These are phyloP conservation scores for Stictonetta naevosa DNA, from an alignment of 2,113 vertebrate species.

Conservation along the genomic window DNA sequence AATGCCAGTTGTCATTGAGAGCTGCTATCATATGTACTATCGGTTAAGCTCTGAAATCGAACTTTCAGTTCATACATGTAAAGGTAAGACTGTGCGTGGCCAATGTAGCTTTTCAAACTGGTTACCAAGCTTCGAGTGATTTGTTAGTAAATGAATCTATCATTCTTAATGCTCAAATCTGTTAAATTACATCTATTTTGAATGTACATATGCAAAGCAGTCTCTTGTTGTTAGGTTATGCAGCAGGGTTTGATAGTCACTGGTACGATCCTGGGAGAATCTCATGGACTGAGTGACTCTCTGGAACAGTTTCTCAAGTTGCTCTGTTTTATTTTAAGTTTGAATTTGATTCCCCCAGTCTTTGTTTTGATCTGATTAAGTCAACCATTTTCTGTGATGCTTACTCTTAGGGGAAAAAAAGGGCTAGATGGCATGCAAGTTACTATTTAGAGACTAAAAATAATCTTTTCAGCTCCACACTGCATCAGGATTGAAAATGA, in stretches of 20 bases:
- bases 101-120: neutral
- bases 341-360: neutral
- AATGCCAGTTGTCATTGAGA: neutral
- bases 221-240: neutral
- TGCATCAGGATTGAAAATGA: neutral
- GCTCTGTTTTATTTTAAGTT: neutral
- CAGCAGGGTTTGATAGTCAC: neutral
- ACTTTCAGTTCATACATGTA: neutral
- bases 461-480: neutral
- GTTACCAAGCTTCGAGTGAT: neutral
- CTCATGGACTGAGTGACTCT: neutral
- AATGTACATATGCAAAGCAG: neutral
- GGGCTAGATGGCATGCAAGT: neutral
- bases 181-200: neutral
- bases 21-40: rapidly evolving
- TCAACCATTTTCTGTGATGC: neutral
- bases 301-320: neutral
- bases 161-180: neutral
- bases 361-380: neutral
- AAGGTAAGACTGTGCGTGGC: neutral
- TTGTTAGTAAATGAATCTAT: neutral
- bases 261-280: neutral
- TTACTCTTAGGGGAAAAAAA: neutral
- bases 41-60: neutral
- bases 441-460: neutral